Percentiles rank a stretch among this genome's conserved stretches.
Conservation (phyloP, 1,140 invertebrate species). For the Leptopilina boulardi region DNA sequence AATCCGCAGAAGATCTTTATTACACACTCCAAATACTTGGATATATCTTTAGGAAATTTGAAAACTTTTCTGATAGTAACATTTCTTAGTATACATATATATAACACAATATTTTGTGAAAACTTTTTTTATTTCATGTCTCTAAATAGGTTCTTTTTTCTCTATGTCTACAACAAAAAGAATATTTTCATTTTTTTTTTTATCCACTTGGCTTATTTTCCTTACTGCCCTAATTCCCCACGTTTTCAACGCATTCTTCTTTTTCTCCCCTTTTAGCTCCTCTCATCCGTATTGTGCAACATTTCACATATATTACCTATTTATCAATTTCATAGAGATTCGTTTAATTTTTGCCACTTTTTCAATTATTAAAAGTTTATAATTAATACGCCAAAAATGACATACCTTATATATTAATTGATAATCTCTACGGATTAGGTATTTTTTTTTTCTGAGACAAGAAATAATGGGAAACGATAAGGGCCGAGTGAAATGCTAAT, state of each 20-base stretch:
- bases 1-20: conserved; percentile 15
- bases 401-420: no score
- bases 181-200: background rate
- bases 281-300: background rate
- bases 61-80: conserved; percentile 8
- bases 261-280: background rate
- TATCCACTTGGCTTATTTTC: background rate
- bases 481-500: background rate
- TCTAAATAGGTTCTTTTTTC: no score
- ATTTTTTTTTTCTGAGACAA: no score
- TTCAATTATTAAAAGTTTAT: no score
- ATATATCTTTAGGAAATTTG: background rate
- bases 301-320: background rate
- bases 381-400: no score
- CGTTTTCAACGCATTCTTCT: background rate
- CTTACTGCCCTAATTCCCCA: background rate
- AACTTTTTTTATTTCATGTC: no score
- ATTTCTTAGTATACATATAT: no score
- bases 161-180: background rate
- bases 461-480: background rate
- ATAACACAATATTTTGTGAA: no score
- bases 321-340: background rate
- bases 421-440: no score
- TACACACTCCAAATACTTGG: background rate
- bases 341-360: no score